Percentiles rank a stretch among this genome's conserved stretches.
These are phyloP conservation scores for Pandemis corylana DNA, from an alignment of 2,888 invertebrate species.

Conservation along the genomic window DNA sequence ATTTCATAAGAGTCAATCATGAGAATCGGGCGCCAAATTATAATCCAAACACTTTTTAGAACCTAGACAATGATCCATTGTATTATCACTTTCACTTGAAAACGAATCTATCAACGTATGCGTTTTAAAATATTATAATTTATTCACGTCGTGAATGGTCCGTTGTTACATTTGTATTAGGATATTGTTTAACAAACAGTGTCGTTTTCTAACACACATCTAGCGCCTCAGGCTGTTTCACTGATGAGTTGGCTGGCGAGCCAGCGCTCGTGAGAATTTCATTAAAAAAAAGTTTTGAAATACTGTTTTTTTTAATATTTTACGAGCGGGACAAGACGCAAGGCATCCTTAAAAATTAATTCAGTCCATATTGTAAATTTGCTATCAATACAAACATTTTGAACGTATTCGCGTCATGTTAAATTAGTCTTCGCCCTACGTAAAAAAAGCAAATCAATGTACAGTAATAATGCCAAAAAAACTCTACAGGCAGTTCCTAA, in stretches of 20 bases:
- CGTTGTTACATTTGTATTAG: slow-evolving; percentile 12
- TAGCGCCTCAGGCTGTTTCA: neutral
- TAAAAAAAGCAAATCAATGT: too few relatives aligned
- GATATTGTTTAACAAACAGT: neutral
- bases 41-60: neutral
- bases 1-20: neutral
- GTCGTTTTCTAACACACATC: slow-evolving; percentile 2
- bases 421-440: too few relatives aligned
- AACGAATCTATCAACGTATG: slow-evolving; percentile 43
- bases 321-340: too few relatives aligned
- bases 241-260: neutral
- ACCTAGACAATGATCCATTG: slow-evolving; percentile 39
- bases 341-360: too few relatives aligned
- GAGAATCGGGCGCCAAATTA: neutral
- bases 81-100: slow-evolving; percentile 54
- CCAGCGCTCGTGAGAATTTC: neutral
- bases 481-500: too few relatives aligned
- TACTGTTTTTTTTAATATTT: too few relatives aligned
- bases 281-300: neutral
- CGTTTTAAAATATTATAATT: slow-evolving; percentile 40
- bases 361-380: too few relatives aligned
- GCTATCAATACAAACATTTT: too few relatives aligned
- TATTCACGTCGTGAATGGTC: slow-evolving; percentile 35
- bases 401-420: too few relatives aligned
- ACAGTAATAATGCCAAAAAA: too few relatives aligned